Conservation (phyloP, 2,113 vertebrate species). For the Scopus umbretta region DNA sequence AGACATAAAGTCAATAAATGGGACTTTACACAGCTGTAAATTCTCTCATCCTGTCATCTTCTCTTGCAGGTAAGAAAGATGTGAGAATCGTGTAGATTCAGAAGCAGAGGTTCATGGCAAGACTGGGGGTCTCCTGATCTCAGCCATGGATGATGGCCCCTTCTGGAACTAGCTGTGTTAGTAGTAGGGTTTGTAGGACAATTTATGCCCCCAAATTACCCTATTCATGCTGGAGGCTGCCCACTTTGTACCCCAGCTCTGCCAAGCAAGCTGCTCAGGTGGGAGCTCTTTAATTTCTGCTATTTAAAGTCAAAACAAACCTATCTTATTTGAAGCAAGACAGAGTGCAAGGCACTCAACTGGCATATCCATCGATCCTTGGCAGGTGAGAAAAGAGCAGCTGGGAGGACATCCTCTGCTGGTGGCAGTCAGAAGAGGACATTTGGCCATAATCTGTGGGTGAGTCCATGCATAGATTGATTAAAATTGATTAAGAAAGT, state of each 20-base stretch:
- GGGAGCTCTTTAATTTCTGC: neutral
- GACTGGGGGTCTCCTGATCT: neutral
- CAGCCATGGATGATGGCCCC: accelerated
- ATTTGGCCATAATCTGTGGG: neutral
- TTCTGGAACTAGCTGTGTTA: neutral
- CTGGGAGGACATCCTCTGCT: neutral
- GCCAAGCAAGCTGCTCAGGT: neutral
- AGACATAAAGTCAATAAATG: neutral
- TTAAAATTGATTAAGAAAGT: neutral
- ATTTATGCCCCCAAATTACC: neutral
- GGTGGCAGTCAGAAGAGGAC: neutral
- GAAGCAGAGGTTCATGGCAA: neutral
- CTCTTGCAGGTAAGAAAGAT: neutral
- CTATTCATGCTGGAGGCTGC: neutral
- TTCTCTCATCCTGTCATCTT: neutral
- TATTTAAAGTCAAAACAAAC: neutral
- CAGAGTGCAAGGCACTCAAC: neutral
- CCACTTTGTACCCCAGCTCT: neutral
- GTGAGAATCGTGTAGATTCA: neutral
- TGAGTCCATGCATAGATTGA: neutral
- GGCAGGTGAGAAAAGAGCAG: neutral
- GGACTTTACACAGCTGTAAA: neutral
- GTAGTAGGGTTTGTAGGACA: neutral
- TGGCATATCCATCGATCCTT: neutral
- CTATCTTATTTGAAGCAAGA: neutral